Evolutionary conservation across 2,113 vertebrate genomes (phyloP), one percentile per base, ranked within the genome.

Genomic region (Cromileptes altivelis): DNA sequence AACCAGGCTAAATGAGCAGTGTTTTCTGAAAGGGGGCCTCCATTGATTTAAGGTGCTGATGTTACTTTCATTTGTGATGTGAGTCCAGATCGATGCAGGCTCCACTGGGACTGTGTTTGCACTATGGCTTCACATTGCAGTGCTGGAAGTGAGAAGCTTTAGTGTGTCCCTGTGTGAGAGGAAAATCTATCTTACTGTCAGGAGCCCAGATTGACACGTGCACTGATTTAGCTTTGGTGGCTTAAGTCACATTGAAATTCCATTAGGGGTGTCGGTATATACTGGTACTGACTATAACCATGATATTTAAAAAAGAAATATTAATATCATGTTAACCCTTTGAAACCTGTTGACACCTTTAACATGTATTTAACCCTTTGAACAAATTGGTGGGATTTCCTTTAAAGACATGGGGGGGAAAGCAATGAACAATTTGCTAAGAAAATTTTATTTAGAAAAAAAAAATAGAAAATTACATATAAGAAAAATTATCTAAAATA

Each of bases 21-120:
- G 71, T 86, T 86, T 90, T 87, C 70, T 88, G 52, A 87, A 82
- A 88, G 88, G 69, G 42, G 76, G 40, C 75, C 47, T 60, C 42
- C 73, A 89, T 90, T 93, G 92, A 94, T 94, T 92, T 60, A 88
- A 90, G 74, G 80, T 88, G 93, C 93, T 91, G 89, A 93, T 91
- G 86, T 58, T 71, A 92, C 92, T 83, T 85, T 93, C 88, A 57
- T 61, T 86, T 85, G 84, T 68, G 91, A 93, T 90, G 88, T 78
- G 90, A 91, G 79, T 84, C 81, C 52, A 21, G 90, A 94, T 95
- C 94, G 86, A 95, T 95, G 90, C 52, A 52, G 52, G 58, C 72
- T 89, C 83, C 75, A 30, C 69, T 60, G 78, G 83, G 85, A 82
- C 60, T 65, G 78, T 53, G 81, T 81, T 78, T 82, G 89, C 84